phyloP scores from a whole-genome alignment of 2,113 vertebrate genomes.

The Podilymbus podiceps region DNA sequence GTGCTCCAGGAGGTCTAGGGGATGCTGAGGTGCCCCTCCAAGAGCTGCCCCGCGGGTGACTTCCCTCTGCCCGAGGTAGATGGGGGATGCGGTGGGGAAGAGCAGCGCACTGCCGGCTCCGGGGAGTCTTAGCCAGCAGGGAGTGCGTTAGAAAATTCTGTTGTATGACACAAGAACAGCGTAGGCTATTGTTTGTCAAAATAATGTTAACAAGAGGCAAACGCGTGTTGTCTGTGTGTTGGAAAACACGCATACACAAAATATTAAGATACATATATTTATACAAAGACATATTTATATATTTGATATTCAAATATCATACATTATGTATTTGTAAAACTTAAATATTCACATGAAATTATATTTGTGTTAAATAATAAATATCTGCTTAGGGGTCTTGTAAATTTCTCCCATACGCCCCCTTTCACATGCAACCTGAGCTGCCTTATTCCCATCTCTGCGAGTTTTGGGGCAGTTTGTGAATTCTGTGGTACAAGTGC shows the following conservation, averaged over 20 bases:
- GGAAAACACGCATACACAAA: background rate
- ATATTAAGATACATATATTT: background rate
- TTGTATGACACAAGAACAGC: background rate
- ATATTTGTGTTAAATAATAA: background rate
- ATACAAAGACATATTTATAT: background rate
- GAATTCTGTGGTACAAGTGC: background rate
- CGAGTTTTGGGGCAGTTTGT: background rate
- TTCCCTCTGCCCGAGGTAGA: background rate
- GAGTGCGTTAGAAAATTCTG: background rate
- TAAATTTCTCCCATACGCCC: background rate
- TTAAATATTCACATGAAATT: too few species aligned
- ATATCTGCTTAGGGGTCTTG: background rate
- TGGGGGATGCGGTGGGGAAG: too few species aligned
- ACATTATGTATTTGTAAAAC: background rate
- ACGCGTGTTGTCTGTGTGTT: background rate
- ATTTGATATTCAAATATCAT: background rate
- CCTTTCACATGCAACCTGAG: background rate
- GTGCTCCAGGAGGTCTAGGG: fast-evolving
- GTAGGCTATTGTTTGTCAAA: background rate
- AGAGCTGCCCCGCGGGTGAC: too few species aligned
- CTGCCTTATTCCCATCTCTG: background rate
- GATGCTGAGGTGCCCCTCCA: background rate
- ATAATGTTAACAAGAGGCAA: background rate
- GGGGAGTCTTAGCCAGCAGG: background rate
- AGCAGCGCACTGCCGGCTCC: fast-evolving